These are phyloP conservation scores for Virgularia gustaviana DNA, from an alignment of 92 coral and sea anemone genomes.

Conservation along the genomic window DNA sequence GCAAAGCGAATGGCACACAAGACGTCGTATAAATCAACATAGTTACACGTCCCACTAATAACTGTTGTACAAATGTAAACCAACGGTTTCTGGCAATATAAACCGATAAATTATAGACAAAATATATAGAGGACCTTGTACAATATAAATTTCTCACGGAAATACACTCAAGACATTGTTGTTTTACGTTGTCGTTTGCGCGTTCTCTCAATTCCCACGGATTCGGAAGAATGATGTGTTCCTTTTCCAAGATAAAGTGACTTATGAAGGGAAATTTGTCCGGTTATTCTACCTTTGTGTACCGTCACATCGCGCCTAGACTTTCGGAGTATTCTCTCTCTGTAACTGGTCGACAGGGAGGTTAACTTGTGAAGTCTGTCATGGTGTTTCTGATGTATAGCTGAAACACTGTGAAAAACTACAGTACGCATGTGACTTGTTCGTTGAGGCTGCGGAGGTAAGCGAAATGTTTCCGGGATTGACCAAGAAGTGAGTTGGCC, in stretches of 20 bases:
- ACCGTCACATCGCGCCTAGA: not conserved
- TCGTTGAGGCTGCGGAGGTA: slow-evolving; percentile 23
- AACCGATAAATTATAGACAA: too few species aligned
- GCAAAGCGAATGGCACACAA: too few species aligned
- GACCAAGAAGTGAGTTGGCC: slow-evolving; percentile 29
- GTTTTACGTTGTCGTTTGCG: slow-evolving; percentile 9
- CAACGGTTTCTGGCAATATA: too few species aligned
- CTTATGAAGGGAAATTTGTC: slow-evolving; percentile 10
- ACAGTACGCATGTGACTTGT: slow-evolving; percentile 11
- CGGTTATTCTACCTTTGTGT: slow-evolving; percentile 3
- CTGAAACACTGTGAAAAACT: slow-evolving; percentile 13
- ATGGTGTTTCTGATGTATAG: not conserved
- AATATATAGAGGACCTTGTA: too few species aligned
- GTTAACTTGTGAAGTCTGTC: slow-evolving; percentile 38
- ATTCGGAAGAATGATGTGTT: not conserved
- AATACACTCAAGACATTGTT: too few species aligned
- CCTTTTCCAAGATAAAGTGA: slow-evolving; percentile 14
- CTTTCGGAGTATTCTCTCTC: slow-evolving; percentile 19
- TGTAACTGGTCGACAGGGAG: slow-evolving; percentile 23
- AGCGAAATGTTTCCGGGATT: slow-evolving; percentile 31
- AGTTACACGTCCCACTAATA: too few species aligned
- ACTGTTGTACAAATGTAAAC: too few species aligned
- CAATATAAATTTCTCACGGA: too few species aligned
- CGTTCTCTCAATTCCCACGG: slow-evolving; percentile 1
- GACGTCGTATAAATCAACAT: too few species aligned